These are phyloP conservation scores for Chymomyza amoena DNA, from an alignment of 2,888 invertebrate genomes.

Conservation along the genomic window DNA sequence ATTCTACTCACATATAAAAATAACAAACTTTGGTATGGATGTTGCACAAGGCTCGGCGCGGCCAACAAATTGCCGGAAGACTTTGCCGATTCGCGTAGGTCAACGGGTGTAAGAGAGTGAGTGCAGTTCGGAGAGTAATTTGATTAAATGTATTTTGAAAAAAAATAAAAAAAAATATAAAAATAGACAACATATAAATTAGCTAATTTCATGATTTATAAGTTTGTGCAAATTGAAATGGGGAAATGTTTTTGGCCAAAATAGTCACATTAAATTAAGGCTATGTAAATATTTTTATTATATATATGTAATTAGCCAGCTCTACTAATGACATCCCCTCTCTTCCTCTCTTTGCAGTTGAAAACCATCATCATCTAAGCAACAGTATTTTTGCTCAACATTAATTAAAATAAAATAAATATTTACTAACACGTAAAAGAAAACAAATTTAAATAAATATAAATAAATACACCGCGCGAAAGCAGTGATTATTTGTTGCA, in stretches of 20 bases:
- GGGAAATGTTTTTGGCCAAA: not conserved
- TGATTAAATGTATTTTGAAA: constrained; percentile 63
- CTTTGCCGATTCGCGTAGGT: not conserved
- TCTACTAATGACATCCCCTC: not conserved
- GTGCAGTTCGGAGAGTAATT: constrained; percentile 28
- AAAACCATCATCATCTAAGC: constrained; percentile 51
- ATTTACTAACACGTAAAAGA: constrained; percentile 23
- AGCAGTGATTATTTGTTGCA: constrained; percentile 66
- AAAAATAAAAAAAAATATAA: constrained; percentile 1
- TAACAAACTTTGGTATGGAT: constrained; percentile 14
- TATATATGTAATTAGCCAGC: not conserved
- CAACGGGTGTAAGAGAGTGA: constrained; percentile 28
- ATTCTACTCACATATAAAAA: not conserved
- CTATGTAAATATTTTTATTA: not conserved
- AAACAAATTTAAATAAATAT: constrained; percentile 23
- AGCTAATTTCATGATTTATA: constrained; percentile 51
- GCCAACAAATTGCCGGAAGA: constrained; percentile 46
- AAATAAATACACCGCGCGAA: constrained; percentile 24
- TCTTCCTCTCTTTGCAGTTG: constrained; percentile 51
- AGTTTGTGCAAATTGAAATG: not conserved
- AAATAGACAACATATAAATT: constrained; percentile 46
- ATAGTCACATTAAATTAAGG: constrained; percentile 1
- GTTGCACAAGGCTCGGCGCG: constrained; percentile 46
- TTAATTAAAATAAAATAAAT: constrained; percentile 30
- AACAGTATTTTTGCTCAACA: constrained; percentile 73